phyloP scores from a whole-genome alignment of 92 coral and sea anemone genomes.

The Phenganax stokvisi region DNA sequence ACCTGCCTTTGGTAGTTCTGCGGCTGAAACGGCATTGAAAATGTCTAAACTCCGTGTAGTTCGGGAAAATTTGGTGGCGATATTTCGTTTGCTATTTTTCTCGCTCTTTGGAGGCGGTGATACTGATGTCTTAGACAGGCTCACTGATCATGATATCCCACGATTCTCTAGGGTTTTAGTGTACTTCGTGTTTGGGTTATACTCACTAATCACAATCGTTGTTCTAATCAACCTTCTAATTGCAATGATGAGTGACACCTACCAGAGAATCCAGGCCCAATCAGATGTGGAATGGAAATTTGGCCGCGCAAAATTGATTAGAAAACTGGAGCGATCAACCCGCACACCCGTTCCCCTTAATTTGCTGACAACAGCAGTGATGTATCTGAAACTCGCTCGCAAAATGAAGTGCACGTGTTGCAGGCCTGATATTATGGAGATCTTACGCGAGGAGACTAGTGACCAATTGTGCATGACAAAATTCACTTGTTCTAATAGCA shows the following conservation, averaged over 20 bases:
- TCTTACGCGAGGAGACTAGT: constrained; percentile 59
- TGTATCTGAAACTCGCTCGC: constrained; percentile 60
- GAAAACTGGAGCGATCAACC: constrained; percentile 96
- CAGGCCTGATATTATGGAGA: constrained; percentile 84
- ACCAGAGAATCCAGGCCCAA: constrained; percentile 91
- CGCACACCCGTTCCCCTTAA: constrained; percentile 97
- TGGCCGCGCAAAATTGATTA: constrained; percentile 92
- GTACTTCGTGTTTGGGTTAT: constrained; percentile 76
- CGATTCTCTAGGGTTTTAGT: constrained; percentile 56
- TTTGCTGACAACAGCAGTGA: constrained; percentile 71
- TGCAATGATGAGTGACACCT: constrained; percentile 99
- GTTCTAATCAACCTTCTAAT: constrained; percentile 89
- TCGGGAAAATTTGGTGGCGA: constrained; percentile 44
- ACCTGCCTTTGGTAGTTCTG: constrained; percentile 52
- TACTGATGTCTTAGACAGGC: constrained; percentile 37
- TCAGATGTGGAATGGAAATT: constrained; percentile 98
- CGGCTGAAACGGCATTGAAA: background rate
- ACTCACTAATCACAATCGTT: constrained; percentile 81
- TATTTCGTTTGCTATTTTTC: constrained; percentile 77
- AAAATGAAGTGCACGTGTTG: constrained; percentile 76
- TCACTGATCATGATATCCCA: constrained; percentile 30
- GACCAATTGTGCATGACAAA: constrained; percentile 8
- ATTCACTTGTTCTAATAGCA: constrained; percentile 24
- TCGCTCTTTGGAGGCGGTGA: constrained; percentile 87
- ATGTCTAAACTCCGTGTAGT: background rate